These are phyloP conservation scores for Ceratosolen fusciceps DNA, from an alignment of 1,140 invertebrate genomes.

Conservation along the genomic window DNA sequence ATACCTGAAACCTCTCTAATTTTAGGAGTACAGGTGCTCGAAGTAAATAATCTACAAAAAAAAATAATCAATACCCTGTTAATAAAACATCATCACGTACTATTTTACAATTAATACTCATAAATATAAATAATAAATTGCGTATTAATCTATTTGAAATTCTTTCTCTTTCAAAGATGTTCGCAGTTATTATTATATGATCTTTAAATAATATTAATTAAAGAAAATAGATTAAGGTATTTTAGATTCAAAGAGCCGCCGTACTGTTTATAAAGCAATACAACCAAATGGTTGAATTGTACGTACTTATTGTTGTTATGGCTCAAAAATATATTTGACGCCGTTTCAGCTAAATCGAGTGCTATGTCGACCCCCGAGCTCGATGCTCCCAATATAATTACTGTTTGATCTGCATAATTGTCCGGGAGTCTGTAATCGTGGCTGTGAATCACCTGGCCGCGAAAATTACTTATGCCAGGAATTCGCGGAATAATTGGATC, in stretches of 20 bases:
- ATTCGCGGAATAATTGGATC: conserved; percentile 76
- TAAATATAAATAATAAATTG: no score
- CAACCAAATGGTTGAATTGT: no score
- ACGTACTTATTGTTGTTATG: conserved; percentile 60
- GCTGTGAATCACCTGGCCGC: conserved; percentile 77
- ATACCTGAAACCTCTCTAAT: conserved; percentile 58
- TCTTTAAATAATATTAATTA: no score
- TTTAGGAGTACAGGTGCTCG: background rate
- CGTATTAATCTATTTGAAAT: background rate
- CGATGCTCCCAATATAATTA: conserved; percentile 79
- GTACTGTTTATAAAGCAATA: no score
- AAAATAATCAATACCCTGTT: background rate
- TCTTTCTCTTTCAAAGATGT: background rate
- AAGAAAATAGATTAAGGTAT: no score
- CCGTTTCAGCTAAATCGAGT: conserved; percentile 71
- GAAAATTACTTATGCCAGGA: conserved; percentile 74
- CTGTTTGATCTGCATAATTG: conserved; percentile 71
- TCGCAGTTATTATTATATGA: conserved; percentile 7
- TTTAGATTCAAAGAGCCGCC: no score
- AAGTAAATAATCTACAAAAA: background rate
- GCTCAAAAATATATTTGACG: conserved; percentile 70
- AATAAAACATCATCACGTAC: background rate
- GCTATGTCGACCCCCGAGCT: conserved; percentile 81
- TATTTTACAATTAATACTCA: no score
- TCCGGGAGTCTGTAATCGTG: conserved; percentile 78